Evolutionary conservation across 1,140 invertebrate genomes (phyloP).

Genomic region (Cyclina sinensis): DNA sequence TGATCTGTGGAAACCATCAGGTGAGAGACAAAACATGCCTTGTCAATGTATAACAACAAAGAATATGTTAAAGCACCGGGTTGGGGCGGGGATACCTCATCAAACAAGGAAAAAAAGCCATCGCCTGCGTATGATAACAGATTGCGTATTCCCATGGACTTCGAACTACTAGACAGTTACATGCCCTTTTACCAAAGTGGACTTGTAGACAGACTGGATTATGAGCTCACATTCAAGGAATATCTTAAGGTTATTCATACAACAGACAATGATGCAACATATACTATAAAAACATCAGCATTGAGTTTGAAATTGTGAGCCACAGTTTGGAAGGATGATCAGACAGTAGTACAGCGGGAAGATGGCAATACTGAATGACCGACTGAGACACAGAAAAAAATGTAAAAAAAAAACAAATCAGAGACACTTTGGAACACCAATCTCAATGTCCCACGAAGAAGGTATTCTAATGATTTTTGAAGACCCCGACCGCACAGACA

Average conservation of each 20-base stretch:
- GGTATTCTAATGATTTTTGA: background rate
- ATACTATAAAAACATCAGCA: constrained; percentile 38
- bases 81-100: background rate
- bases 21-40: constrained; percentile 43
- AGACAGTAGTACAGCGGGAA: constrained; percentile 32
- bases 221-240: no score
- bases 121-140: constrained; percentile 13
- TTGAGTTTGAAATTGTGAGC: constrained; percentile 14
- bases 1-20: constrained; percentile 37
- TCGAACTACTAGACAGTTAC: constrained; percentile 47
- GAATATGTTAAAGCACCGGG: constrained; percentile 51
- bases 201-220: background rate
- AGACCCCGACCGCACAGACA: background rate
- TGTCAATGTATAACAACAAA: constrained; percentile 55
- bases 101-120: constrained; percentile 8
- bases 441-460: background rate
- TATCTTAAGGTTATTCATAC: no score
- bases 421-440: background rate
- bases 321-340: background rate
- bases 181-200: constrained; percentile 64
- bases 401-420: constrained; percentile 4
- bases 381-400: constrained; percentile 14
- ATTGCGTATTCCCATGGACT: constrained; percentile 57
- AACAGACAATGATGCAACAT: no score
- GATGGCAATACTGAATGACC: constrained; percentile 41